Evolutionary conservation across 2,888 invertebrate genomes (phyloP).

Genomic region (Athalia cordata): DNA sequence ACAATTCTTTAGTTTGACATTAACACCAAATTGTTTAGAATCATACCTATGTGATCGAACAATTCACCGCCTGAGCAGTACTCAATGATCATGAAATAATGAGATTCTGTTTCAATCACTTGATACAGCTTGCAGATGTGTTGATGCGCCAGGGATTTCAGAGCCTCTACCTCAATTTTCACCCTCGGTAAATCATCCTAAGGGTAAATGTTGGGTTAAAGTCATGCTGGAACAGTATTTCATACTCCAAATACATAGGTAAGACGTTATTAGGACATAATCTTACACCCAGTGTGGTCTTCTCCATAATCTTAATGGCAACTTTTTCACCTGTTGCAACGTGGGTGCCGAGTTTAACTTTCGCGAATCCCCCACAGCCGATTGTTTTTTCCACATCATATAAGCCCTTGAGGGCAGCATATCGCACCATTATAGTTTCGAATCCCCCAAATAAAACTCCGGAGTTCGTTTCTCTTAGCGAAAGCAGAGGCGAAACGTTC

Average conservation of each 20-base stretch:
- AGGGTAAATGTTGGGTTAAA: conserved; percentile 48
- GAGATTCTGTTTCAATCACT: conserved; percentile 84
- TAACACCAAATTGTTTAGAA: not conserved
- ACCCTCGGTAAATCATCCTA: conserved; percentile 84
- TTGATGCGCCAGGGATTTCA: conserved; percentile 82
- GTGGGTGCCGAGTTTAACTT: conserved; percentile 87
- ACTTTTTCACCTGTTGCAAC: conserved; percentile 87
- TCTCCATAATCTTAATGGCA: conserved; percentile 90
- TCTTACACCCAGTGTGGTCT: conserved; percentile 80
- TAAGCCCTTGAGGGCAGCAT: conserved; percentile 77
- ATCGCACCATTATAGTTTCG: conserved; percentile 73
- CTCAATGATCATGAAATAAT: conserved; percentile 87
- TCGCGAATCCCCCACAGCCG: conserved; percentile 87
- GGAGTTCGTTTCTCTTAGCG: conserved; percentile 22
- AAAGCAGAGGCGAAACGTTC: too few species aligned
- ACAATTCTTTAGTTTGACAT: not conserved
- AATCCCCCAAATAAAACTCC: conserved; percentile 1
- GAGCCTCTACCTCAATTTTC: conserved; percentile 83
- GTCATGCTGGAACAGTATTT: not conserved
- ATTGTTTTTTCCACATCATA: conserved; percentile 83
- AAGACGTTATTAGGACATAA: not conserved
- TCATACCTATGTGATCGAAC: conserved; percentile 84
- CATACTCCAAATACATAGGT: conserved; percentile 1
- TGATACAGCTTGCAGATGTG: conserved; percentile 87
- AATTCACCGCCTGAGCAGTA: conserved; percentile 89